Base-by-base conservation (phyloP, 2,797 vertebrate genomes). In the Gambelia wislizenii region DNA sequence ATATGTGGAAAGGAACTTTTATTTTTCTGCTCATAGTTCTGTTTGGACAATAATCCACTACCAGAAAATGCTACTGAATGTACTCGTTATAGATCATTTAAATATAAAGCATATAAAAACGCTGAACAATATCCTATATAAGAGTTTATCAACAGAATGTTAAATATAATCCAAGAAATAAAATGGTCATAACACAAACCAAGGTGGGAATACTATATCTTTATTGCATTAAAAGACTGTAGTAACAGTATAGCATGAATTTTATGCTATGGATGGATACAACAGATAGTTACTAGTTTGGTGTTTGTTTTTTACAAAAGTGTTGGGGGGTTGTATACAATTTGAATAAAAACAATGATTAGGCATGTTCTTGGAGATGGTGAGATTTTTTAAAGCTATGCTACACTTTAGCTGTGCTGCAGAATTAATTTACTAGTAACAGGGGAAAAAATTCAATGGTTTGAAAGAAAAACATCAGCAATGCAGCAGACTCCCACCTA, bases 391-490 rank as follows among this genome's bases (percentile, higher is more conserved):
- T 85, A 76, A 72, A 89, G 87, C 25, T 75, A 70, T 0, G 79
- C 69, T 91, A 87, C 64, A 94, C 91, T 95, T n/a, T 91, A 95
- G 92, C 61, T 78, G 88, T 88, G 76, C 81, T 85, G 72, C 22
- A 94, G 95, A 95, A 94, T 87, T 94, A 91, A 94, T 92, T 93
- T 39, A 74, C 89, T 92, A 83, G 85, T 92, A 95, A 90, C 87
- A 93, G 72, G 87, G 87, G 88, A 49, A 94, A 87, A 75, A 94
- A 94, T 94, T 92, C 90, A 91, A 93, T 83, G 88, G 74, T 92
- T 92, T 91, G 87, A 92, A 79, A 94, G 94, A 59, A 95, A 89
- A 94, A 92, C 89, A 94, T 89, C 92, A 96, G 95, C 93, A 96
- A 94, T 92, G 91, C 94, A 96, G 95, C 90, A 90, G 5, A 84